phyloP scores from a whole-genome alignment of 2,113 vertebrate genomes.

The Dolichallabes microphthalmus region DNA sequence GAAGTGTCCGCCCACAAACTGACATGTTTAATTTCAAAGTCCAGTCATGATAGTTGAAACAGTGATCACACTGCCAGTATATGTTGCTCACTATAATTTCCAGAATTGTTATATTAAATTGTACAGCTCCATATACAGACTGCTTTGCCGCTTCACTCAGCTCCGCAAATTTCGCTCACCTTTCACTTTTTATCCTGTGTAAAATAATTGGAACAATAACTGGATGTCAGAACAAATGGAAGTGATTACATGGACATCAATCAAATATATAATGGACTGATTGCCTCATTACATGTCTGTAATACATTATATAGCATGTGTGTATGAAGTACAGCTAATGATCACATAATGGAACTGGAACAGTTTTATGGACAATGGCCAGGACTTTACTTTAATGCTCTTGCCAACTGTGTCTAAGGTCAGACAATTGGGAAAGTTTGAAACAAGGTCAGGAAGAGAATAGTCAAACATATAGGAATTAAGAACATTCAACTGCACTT shows the following conservation, averaged over 20 bases:
- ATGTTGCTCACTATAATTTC: not conserved
- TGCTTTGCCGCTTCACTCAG: not conserved
- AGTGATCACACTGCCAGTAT: not conserved
- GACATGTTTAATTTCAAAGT: constrained; percentile 29
- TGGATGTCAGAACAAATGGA: not conserved
- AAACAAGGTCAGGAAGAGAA: not conserved
- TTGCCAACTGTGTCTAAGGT: constrained; percentile 31
- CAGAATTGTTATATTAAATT: not conserved
- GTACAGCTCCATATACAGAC: not conserved
- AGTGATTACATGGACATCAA: not conserved
- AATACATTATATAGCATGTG: not conserved
- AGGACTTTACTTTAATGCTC: not conserved
- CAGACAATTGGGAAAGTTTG: constrained; percentile 17
- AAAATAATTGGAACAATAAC: not conserved
- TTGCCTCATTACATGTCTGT: not conserved
- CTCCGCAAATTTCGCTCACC: not conserved
- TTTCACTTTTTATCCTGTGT: not conserved
- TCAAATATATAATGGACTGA: not conserved
- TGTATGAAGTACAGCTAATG: not conserved
- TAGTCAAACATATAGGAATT: not conserved
- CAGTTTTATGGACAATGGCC: not conserved
- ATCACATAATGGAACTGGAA: not conserved
- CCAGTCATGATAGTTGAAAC: not conserved
- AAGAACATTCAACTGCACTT: not conserved
- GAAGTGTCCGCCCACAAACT: constrained; percentile 7